These are phyloP conservation scores for Phocoena sinus DNA, from an alignment of 2,113 vertebrate species.

Conservation along the genomic window DNA sequence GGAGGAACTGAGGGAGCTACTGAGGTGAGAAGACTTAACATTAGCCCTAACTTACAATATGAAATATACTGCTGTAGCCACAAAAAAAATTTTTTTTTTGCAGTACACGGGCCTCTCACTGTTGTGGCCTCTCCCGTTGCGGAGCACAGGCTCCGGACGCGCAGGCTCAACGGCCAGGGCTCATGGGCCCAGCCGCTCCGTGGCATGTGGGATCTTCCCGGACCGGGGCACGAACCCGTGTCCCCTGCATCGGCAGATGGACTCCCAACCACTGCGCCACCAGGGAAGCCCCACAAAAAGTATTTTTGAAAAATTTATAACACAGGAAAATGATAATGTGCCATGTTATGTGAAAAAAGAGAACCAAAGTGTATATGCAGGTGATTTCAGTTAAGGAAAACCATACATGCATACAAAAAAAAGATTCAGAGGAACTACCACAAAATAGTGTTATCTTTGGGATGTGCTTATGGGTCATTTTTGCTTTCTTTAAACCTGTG, in stretches of 20 bases:
- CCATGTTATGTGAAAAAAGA: not conserved
- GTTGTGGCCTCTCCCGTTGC: no score
- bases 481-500: not conserved
- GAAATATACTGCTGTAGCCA: not conserved
- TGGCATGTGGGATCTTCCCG: no score
- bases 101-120: no score
- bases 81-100: not conserved
- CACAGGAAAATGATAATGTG: not conserved
- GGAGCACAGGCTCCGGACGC: no score
- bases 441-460: not conserved
- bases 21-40: not conserved
- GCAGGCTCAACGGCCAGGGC: no score
- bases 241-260: no score
- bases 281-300: not conserved
- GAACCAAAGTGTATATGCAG: not conserved
- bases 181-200: no score
- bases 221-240: no score
- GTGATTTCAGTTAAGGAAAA: constrained; percentile 24
- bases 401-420: not conserved
- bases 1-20: not conserved
- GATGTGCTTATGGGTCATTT: not conserved
- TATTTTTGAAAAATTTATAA: not conserved
- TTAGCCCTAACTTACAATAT: not conserved
- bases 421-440: not conserved
- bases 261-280: no score